A percentile compares a stretch with the other conserved stretches of the same genome.
Conservation (phyloP, 2,113 vertebrate genomes). For the Amia ocellicauda region DNA sequence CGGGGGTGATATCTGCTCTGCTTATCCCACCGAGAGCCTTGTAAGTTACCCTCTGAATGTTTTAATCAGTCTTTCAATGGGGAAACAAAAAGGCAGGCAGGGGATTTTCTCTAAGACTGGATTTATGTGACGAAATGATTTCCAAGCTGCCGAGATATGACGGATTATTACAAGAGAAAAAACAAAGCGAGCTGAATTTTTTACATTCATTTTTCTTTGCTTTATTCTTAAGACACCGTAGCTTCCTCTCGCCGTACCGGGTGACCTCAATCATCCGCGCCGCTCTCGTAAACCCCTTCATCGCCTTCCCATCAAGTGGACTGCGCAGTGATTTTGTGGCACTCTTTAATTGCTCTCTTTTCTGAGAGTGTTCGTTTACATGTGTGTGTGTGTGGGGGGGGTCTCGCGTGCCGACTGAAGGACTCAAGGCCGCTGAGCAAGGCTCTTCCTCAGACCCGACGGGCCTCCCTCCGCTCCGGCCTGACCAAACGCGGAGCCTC, state of each 20-base stretch:
- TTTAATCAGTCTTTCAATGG: slow-evolving; percentile 61
- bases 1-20: slow-evolving; percentile 68
- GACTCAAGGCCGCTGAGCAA: background rate
- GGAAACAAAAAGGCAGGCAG: slow-evolving; percentile 55
- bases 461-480: slow-evolving; percentile 13
- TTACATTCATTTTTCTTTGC: background rate
- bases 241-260: no score
- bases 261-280: no score
- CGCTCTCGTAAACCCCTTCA: no score
- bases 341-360: slow-evolving; percentile 18
- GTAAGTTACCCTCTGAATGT: slow-evolving; percentile 62
- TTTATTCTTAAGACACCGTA: no score
- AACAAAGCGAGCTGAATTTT: no score
- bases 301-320: no score
- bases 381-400: background rate
- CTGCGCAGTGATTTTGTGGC: no score
- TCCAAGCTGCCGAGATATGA: no score
- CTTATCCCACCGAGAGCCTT: slow-evolving; percentile 62
- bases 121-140: slow-evolving; percentile 32
- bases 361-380: slow-evolving; percentile 1
- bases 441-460: slow-evolving; percentile 10
- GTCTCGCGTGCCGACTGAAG: no score
- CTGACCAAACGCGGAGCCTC: no score
- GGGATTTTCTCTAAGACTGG: background rate
- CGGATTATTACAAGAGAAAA: no score